Evolutionary conservation across 2,888 invertebrate species (phyloP), one percentile per base, ranked within the genome.

Genomic region (Masnerella sp.): DNA sequence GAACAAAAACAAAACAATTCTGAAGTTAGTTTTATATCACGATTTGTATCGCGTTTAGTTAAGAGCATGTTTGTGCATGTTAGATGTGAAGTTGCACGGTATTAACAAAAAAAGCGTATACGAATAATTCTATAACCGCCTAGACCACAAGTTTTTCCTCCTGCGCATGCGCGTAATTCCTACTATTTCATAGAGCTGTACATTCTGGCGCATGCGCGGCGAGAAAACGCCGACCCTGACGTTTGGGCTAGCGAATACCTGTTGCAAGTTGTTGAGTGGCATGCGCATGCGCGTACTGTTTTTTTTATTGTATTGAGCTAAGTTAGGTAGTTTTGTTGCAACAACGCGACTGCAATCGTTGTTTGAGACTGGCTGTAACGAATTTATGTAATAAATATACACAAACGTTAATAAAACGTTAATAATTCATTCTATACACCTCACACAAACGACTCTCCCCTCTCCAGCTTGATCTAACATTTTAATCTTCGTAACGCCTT

Each of bases 391-490:
- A 84, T 84, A 84, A 84, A 85, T 77, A 75, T 78, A 79, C 77
- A 75, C 77, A 75, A 71, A 78, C 72, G 74, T 59, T n/a, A n/a
- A n/a, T n/a, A n/a, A 71, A 76, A 78, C 47, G 34, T 73, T 54
- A 42, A 75, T 75, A 70, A 76, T 79, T 81, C 80, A 74, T 79
- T 81, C 78, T 80, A 67, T 81, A 80, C 80, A 79, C 81, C 81
- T 81, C 71, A 65, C 77, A 72, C 76, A 71, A 79, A 78, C 38
- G 28, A 75, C 42, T 49, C 77, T 76, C 77, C 78, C 78, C 81
- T 82, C 78, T 75, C 74, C n/a, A 59, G 82, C 82, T 85, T 85
- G 22, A 71, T 82, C 79, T 86, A 86, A 86, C 76, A 79, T 79
- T 84, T 81, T 83, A 80, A 83, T 80, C 79, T 81, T 59, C 74